Conservation (phyloP, 2,113 vertebrate genomes). For the Forbesichthys papilliferus region DNA sequence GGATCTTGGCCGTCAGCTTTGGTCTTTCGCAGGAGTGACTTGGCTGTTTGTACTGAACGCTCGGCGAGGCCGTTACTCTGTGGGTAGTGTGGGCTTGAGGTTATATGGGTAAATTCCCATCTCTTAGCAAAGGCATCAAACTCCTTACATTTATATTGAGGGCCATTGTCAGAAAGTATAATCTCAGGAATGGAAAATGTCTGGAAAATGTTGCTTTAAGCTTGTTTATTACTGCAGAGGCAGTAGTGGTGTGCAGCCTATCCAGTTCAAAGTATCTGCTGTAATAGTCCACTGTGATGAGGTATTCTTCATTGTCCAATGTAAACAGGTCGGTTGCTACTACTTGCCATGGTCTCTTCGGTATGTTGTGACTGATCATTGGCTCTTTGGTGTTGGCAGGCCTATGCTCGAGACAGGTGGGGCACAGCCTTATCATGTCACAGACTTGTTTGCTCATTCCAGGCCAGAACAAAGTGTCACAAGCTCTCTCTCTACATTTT, state of each 20-base stretch:
- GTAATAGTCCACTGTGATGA: conserved; percentile 8
- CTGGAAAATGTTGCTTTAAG: background rate
- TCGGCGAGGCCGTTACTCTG: conserved; percentile 19
- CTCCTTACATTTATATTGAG: background rate
- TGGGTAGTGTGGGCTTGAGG: conserved; percentile 18
- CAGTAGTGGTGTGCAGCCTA: conserved; percentile 3
- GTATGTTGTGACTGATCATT: background rate
- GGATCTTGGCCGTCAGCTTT: conserved; percentile 24
- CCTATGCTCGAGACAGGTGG: background rate
- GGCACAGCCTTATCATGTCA: background rate
- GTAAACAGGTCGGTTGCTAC: background rate
- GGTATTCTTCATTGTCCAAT: conserved; percentile 3
- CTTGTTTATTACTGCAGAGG: background rate
- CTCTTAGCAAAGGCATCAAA: conserved; percentile 16
- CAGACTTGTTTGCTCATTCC: conserved; percentile 16
- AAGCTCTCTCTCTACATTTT: conserved; percentile 9
- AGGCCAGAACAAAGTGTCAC: conserved; percentile 7
- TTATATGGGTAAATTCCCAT: conserved; percentile 36
- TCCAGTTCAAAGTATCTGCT: conserved; percentile 18
- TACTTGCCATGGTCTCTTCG: conserved; percentile 15
- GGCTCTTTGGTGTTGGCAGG: conserved; percentile 14
- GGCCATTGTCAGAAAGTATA: background rate
- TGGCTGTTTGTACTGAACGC: conserved; percentile 12
- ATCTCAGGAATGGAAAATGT: conserved; percentile 13
- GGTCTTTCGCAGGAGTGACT: conserved; percentile 10